Evolutionary conservation across 1,140 invertebrate genomes (phyloP).

Genomic region (Drosophila setifemur): DNA sequence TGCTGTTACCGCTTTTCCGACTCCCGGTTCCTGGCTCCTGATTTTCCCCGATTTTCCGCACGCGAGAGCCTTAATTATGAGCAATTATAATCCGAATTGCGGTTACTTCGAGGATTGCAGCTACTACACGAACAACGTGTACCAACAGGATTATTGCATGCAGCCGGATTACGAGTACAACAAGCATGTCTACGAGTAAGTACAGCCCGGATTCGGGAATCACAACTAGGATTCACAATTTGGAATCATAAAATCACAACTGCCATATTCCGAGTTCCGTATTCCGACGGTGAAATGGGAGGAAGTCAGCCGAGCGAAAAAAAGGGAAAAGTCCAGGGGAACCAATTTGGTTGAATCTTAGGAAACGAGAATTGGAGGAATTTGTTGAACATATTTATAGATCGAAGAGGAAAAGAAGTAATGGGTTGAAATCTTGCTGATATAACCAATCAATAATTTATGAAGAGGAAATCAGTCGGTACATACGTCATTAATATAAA

Average conservation of each 20-base stretch:
- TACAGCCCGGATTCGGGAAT: constrained; percentile 21
- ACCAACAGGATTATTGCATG: constrained; percentile 82
- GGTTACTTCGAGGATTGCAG: constrained; percentile 81
- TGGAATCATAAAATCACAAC: too few species aligned
- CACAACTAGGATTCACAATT: background rate
- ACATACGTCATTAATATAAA: background rate
- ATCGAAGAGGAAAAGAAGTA: too few species aligned
- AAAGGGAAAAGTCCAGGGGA: too few species aligned
- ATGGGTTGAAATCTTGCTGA: too few species aligned
- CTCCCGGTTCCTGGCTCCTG: background rate
- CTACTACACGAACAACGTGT: constrained; percentile 75
- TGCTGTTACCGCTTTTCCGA: constrained; percentile 22
- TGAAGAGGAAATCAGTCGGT: background rate
- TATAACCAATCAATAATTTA: background rate
- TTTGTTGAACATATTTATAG: too few species aligned
- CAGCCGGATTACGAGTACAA: constrained; percentile 81
- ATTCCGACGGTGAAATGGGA: too few species aligned
- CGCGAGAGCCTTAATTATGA: constrained; percentile 70
- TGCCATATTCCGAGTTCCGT: too few species aligned
- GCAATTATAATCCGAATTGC: constrained; percentile 82
- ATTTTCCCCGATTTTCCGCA: constrained; percentile 33
- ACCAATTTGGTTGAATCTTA: too few species aligned
- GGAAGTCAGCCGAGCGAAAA: too few species aligned
- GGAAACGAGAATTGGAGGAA: too few species aligned
- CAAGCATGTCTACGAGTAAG: constrained; percentile 81